Conservation (phyloP, 2,797 vertebrate genomes). For the Propithecus perrieri region DNA sequence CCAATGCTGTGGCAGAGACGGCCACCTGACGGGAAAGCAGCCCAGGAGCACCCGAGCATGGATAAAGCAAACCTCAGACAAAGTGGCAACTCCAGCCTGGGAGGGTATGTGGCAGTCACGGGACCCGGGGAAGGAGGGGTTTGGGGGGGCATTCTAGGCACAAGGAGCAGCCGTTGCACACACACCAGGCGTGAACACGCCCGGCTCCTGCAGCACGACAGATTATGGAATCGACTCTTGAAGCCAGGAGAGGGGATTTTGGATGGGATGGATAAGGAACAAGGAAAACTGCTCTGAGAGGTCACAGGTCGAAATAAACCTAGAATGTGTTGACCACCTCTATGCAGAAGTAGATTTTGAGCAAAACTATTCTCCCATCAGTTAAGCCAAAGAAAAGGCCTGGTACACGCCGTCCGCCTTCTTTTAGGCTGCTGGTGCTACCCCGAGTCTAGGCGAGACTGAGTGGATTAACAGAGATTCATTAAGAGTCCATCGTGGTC, state of each 20-base stretch:
- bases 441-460: background rate
- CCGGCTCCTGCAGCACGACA: background rate
- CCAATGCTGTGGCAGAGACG: no score
- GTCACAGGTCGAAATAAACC: background rate
- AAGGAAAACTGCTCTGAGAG: background rate
- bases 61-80: background rate
- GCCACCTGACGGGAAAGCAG: background rate
- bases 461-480: background rate
- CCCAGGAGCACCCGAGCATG: fast-evolving
- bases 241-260: background rate
- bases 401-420: background rate
- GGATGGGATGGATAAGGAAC: background rate
- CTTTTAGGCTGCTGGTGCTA: background rate
- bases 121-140: background rate
- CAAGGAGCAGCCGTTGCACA: background rate
- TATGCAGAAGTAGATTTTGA: background rate
- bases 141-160: fast-evolving
- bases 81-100: background rate
- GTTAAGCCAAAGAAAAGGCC: background rate
- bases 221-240: background rate
- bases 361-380: background rate
- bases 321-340: background rate
- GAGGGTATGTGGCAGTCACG: background rate
- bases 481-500: background rate
- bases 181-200: no score